Percentiles rank a stretch among this genome's conserved stretches.
Conservation (phyloP, 1,140 invertebrate species). For the Idris sp. region DNA sequence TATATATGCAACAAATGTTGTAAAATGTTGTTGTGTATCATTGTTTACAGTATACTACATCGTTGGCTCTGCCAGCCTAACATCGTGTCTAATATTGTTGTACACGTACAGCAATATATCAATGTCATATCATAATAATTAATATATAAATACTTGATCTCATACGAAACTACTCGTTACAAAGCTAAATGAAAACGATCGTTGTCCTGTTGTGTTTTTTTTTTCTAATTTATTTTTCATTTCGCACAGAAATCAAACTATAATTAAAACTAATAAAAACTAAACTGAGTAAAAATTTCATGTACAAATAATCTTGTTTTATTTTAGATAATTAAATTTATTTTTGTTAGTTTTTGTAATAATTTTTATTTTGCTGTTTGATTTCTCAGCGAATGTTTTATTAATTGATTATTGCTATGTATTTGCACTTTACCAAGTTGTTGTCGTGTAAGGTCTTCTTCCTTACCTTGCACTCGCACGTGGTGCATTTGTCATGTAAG, state of each 20-base stretch:
- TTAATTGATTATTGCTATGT: slow-evolving; percentile 23
- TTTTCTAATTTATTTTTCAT: slow-evolving; percentile 38
- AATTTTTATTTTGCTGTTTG: no score
- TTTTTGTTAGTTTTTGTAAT: no score
- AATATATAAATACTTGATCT: slow-evolving; percentile 34
- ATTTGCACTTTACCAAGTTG: slow-evolving; percentile 54
- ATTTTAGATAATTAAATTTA: no score
- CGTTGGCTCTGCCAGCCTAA: slow-evolving; percentile 28
- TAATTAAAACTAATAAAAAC: no score
- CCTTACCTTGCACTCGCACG: slow-evolving; percentile 88
- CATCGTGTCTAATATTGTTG: slow-evolving; percentile 40
- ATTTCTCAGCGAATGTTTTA: slow-evolving; percentile 30
- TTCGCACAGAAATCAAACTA: slow-evolving; percentile 36
- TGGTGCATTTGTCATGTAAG: slow-evolving; percentile 83
- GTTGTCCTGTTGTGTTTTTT: slow-evolving; percentile 35
- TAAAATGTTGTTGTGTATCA: slow-evolving; percentile 58
- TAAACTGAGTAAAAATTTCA: no score
- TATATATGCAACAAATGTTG: slow-evolving; percentile 45
- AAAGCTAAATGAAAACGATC: slow-evolving; percentile 45
- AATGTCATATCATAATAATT: slow-evolving; percentile 22
- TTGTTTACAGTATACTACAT: slow-evolving; percentile 45
- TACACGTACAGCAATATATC: slow-evolving; percentile 39
- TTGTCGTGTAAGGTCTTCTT: slow-evolving; percentile 54
- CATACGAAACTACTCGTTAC: slow-evolving; percentile 54
- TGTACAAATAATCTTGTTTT: no score